Evolutionary conservation across 64 coral and sea anemone species (phyloP).

Genomic region (Pocillopora verrucosa): DNA sequence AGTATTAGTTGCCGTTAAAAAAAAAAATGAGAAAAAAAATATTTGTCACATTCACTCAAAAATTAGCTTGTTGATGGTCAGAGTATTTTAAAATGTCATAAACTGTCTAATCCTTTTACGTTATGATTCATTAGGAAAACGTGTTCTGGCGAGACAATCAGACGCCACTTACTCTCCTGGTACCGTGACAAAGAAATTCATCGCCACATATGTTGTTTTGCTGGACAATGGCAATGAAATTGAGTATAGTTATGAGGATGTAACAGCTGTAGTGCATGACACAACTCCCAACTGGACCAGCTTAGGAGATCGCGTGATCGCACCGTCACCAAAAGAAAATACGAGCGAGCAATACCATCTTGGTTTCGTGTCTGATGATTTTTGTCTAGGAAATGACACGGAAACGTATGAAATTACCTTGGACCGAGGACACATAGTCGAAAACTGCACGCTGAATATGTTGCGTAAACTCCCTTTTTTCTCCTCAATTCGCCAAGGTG

Average conservation of each 20-base stretch:
- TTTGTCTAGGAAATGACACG: background rate
- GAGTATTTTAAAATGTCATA: too few species aligned
- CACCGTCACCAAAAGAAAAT: background rate
- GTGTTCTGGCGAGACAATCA: background rate
- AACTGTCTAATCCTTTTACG: too few species aligned
- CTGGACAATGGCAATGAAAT: constrained; percentile 20
- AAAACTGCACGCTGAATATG: background rate
- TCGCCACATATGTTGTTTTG: background rate
- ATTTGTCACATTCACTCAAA: too few species aligned
- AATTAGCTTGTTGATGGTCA: too few species aligned
- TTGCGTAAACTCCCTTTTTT: constrained; percentile 28
- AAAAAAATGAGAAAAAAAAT: too few species aligned
- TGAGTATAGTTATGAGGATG: constrained; percentile 4
- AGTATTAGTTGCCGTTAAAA: too few species aligned
- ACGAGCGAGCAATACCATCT: background rate
- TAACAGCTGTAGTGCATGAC: background rate
- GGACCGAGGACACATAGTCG: background rate
- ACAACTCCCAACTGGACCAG: background rate
- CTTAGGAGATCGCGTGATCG: constrained; percentile 32
- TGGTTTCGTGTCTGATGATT: constrained; percentile 10
- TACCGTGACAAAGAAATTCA: background rate
- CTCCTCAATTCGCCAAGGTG: constrained; percentile 17
- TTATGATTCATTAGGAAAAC: background rate
- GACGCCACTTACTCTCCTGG: background rate
- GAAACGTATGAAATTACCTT: constrained; percentile 26